These are phyloP conservation scores for Stichodactyla helianthus DNA, from an alignment of 64 coral and sea anemone species.

Conservation along the genomic window DNA sequence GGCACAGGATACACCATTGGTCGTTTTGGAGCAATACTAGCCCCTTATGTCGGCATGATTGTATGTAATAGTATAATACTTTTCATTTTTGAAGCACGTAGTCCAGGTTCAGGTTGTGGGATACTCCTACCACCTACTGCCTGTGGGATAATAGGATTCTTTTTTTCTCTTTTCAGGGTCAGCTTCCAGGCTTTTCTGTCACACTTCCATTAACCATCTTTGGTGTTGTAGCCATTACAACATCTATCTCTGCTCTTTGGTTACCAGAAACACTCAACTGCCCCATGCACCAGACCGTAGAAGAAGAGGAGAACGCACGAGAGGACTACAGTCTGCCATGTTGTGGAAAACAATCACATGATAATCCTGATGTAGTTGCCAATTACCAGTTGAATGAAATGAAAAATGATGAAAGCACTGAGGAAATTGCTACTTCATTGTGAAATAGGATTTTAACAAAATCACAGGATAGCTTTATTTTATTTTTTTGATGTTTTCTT, in stretches of 20 bases:
- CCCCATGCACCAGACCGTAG: not conserved
- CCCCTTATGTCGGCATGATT: conserved; percentile 8
- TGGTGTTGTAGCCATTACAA: not conserved
- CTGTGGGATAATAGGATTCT: not conserved
- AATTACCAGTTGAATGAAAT: not conserved
- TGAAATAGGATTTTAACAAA: not conserved
- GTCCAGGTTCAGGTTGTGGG: no score
- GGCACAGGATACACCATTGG: conserved; percentile 28
- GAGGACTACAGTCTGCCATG: conserved; percentile 6
- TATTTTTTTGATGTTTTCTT: no score
- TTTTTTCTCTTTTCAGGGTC: not conserved
- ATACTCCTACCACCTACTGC: no score
- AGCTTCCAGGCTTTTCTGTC: not conserved
- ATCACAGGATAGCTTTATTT: no score
- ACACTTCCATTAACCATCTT: conserved; percentile 6
- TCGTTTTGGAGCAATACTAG: conserved; percentile 5
- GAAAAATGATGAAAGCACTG: not conserved
- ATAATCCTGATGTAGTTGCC: not conserved
- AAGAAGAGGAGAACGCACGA: not conserved
- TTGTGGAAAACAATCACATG: not conserved
- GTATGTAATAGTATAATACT: not conserved
- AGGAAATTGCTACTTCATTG: not conserved
- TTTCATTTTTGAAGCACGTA: not conserved
- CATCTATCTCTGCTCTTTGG: not conserved
- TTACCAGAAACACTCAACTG: not conserved